phyloP scores from a whole-genome alignment of 2,888 invertebrate species.

The Ectobius pallidus region DNA sequence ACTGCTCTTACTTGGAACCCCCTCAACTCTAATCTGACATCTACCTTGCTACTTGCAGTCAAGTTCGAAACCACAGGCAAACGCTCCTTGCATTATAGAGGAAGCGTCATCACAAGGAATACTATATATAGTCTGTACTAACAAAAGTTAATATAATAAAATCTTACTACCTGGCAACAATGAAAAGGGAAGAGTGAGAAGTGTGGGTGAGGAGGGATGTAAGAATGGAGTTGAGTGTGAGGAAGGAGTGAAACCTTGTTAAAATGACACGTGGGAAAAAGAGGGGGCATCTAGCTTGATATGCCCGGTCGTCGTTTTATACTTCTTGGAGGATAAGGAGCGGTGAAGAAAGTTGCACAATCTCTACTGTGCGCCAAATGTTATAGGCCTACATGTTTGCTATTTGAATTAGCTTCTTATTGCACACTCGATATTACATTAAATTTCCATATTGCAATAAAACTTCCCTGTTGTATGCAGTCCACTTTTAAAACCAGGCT shows the following conservation, averaged over 20 bases:
- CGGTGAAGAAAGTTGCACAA: too few relatives aligned
- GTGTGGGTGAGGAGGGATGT: neutral
- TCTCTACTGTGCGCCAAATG: too few relatives aligned
- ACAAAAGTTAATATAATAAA: constrained; percentile 32
- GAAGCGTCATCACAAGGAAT: neutral
- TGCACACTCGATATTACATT: too few relatives aligned
- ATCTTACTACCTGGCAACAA: constrained; percentile 30
- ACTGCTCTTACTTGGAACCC: too few relatives aligned
- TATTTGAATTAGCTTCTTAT: too few relatives aligned
- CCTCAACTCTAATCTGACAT: neutral
- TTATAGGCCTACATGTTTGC: too few relatives aligned
- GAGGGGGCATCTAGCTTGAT: constrained; percentile 33
- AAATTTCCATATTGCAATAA: too few relatives aligned
- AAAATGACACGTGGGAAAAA: constrained; percentile 40
- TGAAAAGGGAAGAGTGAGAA: constrained; percentile 1
- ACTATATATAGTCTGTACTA: constrained; percentile 8
- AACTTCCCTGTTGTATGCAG: too few relatives aligned
- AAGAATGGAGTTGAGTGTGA: constrained; percentile 1
- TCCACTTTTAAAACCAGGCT: too few relatives aligned
- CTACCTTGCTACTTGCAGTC: neutral
- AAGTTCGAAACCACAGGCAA: constrained; percentile 3
- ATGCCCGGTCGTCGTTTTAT: constrained; percentile 8
- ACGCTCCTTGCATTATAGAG: neutral
- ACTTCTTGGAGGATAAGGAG: constrained; percentile 5
- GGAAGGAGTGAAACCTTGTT: constrained; percentile 36